Percentiles rank a stretch among this genome's conserved stretches.
These are phyloP conservation scores for Crambe crambe DNA, from an alignment of 37 sponge, comb jelly and placozoan genomes.

Conservation along the genomic window DNA sequence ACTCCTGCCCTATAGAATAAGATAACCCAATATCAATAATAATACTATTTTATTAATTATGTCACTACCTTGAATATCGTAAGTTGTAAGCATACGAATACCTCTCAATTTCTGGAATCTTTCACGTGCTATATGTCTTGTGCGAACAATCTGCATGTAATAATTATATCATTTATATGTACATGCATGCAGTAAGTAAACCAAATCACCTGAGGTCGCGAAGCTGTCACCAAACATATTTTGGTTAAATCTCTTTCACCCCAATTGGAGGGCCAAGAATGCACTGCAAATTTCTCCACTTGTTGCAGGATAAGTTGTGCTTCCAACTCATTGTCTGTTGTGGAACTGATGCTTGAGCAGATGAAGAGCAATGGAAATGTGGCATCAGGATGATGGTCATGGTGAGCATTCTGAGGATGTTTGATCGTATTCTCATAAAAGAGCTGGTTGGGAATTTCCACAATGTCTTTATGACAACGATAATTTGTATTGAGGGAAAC, in stretches of 20 bases:
- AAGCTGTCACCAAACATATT: neutral
- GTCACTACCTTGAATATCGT: conserved; percentile 54
- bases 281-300: neutral
- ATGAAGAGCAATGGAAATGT: conserved; percentile 58
- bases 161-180: too few relatives aligned
- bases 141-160: conserved; percentile 2
- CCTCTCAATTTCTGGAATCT: neutral
- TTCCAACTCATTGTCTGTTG: conserved; percentile 1
- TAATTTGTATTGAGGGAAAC: conserved; percentile 51
- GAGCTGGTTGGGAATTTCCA: conserved; percentile 39
- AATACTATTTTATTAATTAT: too few relatives aligned
- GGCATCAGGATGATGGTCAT: conserved; percentile 49
- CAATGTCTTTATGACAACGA: conserved; percentile 58
- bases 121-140: conserved; percentile 4
- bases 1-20: conserved; percentile 62
- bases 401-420: neutral
- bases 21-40: neutral
- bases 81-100: conserved; percentile 25
- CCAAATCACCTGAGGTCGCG: conserved; percentile 27
- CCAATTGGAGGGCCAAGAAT: conserved; percentile 32
- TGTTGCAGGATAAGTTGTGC: conserved; percentile 13
- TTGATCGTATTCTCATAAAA: conserved; percentile 51
- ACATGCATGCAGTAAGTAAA: too few relatives aligned
- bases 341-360: conserved; percentile 27
- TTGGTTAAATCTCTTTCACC: neutral